Base-by-base conservation (phyloP, 2,888 invertebrate genomes). In the Heliconius ismenius region DNA sequence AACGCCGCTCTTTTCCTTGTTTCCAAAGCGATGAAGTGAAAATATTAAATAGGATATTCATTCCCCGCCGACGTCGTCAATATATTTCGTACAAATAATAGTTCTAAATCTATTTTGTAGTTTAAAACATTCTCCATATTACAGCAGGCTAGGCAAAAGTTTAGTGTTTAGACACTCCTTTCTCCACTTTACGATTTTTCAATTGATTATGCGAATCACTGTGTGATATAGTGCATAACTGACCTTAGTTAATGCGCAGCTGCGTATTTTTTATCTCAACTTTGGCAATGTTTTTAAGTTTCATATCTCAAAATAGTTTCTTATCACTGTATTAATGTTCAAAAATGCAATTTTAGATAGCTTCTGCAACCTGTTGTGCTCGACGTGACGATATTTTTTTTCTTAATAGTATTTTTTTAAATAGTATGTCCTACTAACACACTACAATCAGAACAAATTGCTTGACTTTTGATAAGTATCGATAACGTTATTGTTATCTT, bases 311-410 rank as follows among this genome's bases (percentile, higher is more conserved):
- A 54, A 72, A 76, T 60, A 65, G n/a, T 32, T 65, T n/a, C 67
- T 79, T 81, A 82, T 79, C 76, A 21, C 62, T 3, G n/a, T 76
- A 76, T 78, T 75, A 77, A 74, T 75, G 75, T 76, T 62, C 26
- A 78, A 81, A 84, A 89, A 86, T 91, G 91, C 90, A 88, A 85
- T 87, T 84, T 79, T 80, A 81, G 89, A 90, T 91, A 91, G 84
- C 90, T 88, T 88, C 80, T 85, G 84, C 88, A 91, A 90, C 90
- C 88, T 90, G 88, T 83, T 28, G 28, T 76, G 79, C 76, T 79
- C 78, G 63, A 58, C 4, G 24, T 64, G 60, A 72, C 28, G 75
- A 79, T 80, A 76, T 39, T 65, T 54, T 68, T 67, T 62, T 73
- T 72, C 24, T 24, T n/a, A n/a, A 58, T n/a, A n/a, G n/a, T 58